These are phyloP conservation scores for Pterocles orientalis DNA, from an alignment of 2,113 vertebrate species.

Conservation along the genomic window DNA sequence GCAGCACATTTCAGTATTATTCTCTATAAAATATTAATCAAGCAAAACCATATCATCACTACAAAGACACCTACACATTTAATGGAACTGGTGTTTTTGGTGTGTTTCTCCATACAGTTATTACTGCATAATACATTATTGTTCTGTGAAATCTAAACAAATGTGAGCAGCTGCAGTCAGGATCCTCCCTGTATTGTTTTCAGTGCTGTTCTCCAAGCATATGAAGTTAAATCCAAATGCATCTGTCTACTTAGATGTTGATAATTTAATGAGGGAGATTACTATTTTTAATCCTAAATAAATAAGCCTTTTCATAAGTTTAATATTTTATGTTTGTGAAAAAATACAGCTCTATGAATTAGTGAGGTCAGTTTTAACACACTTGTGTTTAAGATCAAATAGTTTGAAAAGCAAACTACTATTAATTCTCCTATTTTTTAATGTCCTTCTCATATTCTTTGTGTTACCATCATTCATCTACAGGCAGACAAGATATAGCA, in stretches of 20 bases:
- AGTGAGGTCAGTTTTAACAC: neutral
- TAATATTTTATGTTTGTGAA: slow-evolving; percentile 20
- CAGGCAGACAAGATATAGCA: neutral
- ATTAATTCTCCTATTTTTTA: neutral
- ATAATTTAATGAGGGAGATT: slow-evolving; percentile 29
- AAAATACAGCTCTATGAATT: neutral
- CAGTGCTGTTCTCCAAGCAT: neutral
- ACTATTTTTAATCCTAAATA: slow-evolving; percentile 14
- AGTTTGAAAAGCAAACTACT: neutral
- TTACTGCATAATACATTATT: neutral
- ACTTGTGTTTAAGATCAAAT: neutral
- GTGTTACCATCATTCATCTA: neutral
- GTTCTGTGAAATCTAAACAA: slow-evolving; percentile 21
- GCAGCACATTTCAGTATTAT: neutral
- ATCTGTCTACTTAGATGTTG: neutral
- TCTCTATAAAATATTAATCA: slow-evolving; percentile 2
- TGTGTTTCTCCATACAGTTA: neutral
- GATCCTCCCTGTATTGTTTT: slow-evolving; percentile 13
- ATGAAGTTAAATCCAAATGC: slow-evolving; percentile 25
- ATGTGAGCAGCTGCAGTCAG: slow-evolving; percentile 3
- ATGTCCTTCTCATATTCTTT: neutral
- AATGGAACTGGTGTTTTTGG: neutral
- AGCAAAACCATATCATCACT: neutral
- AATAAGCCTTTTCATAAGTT: slow-evolving; percentile 25
- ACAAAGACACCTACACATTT: neutral